These are phyloP conservation scores for Electrophaes corylata DNA, from an alignment of 2,888 invertebrate genomes.

Conservation along the genomic window DNA sequence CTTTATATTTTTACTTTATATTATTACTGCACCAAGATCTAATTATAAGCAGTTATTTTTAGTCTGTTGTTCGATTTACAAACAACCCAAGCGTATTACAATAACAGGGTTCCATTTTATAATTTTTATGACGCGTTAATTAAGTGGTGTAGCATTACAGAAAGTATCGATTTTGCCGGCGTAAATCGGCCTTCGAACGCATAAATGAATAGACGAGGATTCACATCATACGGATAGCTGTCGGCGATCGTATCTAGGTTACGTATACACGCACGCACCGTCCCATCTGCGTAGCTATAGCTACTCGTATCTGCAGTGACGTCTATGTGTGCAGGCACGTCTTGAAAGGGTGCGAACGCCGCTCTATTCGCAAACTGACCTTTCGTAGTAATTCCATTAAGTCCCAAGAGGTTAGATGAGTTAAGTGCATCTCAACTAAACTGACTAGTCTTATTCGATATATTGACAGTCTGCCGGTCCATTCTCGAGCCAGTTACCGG, in stretches of 20 bases:
- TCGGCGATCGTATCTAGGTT: conserved; percentile 24
- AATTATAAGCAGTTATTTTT: neutral
- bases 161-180: neutral
- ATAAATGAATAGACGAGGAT: conserved; percentile 6
- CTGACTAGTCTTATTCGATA: conserved; percentile 4
- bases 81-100: neutral
- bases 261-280: conserved; percentile 5
- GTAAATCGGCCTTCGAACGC: conserved; percentile 9
- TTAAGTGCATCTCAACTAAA: conserved; percentile 20
- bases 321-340: conserved; percentile 4
- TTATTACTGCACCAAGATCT: neutral
- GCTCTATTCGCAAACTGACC: conserved; percentile 5
- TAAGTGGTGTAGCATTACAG: conserved; percentile 2
- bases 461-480: neutral
- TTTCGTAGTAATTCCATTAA: conserved; percentile 23
- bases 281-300: neutral
- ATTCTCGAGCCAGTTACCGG: conserved; percentile 4
- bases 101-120: neutral
- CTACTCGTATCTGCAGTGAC: neutral
- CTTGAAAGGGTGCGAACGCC: conserved; percentile 15
- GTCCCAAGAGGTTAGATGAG: conserved; percentile 4
- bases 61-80: neutral
- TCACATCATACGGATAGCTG: neutral
- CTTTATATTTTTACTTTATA: no score
- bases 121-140: conserved; percentile 3